Percentiles rank a stretch among this genome's conserved stretches.
Conservation (phyloP, 2,113 vertebrate genomes). For the Phycodurus eques region DNA sequence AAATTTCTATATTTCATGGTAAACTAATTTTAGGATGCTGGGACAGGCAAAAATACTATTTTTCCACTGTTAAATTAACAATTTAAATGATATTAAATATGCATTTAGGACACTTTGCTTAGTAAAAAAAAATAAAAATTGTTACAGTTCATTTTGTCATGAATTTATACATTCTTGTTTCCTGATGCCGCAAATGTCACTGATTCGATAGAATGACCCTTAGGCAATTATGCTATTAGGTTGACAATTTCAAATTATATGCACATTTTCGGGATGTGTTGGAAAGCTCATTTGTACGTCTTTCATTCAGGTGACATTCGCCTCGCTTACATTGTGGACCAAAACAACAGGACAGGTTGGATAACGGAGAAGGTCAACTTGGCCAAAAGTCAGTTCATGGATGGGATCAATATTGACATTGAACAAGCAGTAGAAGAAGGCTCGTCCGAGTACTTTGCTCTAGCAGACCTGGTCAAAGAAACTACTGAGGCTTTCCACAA, state of each 20-base stretch:
- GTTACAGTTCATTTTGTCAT: no score
- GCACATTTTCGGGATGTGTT: not conserved
- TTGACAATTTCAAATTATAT: not conserved
- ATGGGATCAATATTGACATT: constrained; percentile 95
- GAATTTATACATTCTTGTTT: no score
- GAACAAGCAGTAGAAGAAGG: constrained; percentile 79
- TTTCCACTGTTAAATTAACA: no score
- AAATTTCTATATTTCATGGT: no score
- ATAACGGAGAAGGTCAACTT: constrained; percentile 80
- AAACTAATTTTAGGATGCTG: no score
- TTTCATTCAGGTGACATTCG: constrained; percentile 79
- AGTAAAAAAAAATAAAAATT: no score
- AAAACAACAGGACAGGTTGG: constrained; percentile 82
- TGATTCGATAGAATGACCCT: no score
- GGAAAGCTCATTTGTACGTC: not conserved
- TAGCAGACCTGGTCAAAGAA: constrained; percentile 88
- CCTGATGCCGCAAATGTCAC: no score
- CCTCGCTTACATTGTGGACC: constrained; percentile 78
- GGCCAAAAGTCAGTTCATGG: constrained; percentile 90
- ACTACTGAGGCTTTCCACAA: constrained; percentile 85
- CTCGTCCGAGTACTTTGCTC: constrained; percentile 82
- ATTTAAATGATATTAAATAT: no score
- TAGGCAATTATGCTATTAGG: not conserved
- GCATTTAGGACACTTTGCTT: no score
- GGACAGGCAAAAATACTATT: no score